Percentiles rank a stretch among this genome's conserved stretches.
phyloP scores from a whole-genome alignment of 2,113 vertebrate genomes.

The Phasianus colchicus region DNA sequence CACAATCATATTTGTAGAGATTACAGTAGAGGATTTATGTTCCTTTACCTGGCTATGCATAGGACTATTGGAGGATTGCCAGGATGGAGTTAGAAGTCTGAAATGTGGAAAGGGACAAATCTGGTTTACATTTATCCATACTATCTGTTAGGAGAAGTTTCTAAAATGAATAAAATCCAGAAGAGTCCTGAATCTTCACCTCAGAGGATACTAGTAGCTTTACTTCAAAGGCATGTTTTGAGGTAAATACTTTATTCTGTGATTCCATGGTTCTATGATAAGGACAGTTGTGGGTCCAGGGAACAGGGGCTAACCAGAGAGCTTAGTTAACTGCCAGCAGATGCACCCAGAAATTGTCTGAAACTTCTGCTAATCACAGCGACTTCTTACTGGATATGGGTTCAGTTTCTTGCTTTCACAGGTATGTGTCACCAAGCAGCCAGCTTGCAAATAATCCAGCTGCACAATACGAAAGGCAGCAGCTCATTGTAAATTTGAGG shows the following conservation, averaged over 20 bases:
- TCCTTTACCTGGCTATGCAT: background rate
- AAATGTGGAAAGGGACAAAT: background rate
- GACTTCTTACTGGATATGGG: background rate
- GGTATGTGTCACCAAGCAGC: background rate
- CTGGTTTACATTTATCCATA: background rate
- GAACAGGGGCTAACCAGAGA: background rate
- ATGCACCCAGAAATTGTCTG: background rate
- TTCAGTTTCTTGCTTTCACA: background rate
- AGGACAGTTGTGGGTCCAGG: background rate
- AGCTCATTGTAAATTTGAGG: accelerated
- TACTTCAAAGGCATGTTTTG: background rate
- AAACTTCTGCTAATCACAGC: background rate
- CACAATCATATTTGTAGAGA: background rate
- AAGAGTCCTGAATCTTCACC: background rate
- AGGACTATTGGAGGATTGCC: background rate
- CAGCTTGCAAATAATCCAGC: accelerated
- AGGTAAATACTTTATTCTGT: background rate
- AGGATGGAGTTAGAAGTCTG: background rate
- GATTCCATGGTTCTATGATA: background rate
- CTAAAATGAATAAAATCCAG: background rate
- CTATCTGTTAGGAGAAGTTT: background rate
- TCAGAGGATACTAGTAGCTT: background rate
- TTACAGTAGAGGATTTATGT: background rate
- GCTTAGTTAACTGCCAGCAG: background rate
- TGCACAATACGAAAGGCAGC: background rate